Conservation (phyloP, 1,140 invertebrate species). For the Aplysia californica region DNA sequence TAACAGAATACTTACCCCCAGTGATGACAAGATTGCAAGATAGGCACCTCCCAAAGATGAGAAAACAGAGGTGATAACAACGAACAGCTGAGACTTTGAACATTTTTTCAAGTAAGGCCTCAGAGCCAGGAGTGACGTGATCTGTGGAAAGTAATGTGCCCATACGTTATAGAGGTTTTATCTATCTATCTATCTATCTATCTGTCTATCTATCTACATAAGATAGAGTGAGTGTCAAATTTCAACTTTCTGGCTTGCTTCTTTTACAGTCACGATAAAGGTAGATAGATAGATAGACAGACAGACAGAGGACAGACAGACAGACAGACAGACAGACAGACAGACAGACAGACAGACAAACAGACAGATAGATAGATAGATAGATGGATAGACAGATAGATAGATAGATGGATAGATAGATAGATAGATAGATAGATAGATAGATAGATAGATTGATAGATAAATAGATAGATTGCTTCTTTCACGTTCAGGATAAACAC, state of each 20-base stretch:
- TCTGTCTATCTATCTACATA: no score
- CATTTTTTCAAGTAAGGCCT: constrained; percentile 21
- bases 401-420: neutral
- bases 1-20: constrained; percentile 14
- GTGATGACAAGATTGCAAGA: constrained; percentile 18
- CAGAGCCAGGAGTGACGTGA: constrained; percentile 9
- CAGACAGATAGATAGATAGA: neutral
- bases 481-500: no score
- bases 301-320: neutral
- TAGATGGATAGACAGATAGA: neutral
- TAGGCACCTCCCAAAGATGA: constrained; percentile 26
- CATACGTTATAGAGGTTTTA: no score
- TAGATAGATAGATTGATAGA: neutral
- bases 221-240: no score
- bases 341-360: neutral
- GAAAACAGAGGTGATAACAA: constrained; percentile 15
- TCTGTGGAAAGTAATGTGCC: constrained; percentile 13
- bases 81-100: constrained; percentile 30
- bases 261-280: no score
- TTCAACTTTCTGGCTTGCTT: no score
- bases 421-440: neutral
- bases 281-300: neutral
- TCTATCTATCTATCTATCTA: no score
- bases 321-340: neutral
- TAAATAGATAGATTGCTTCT: neutral